Evolutionary conservation across 2,888 invertebrate species (phyloP).

Genomic region (Chalcosyrphus nemorum): DNA sequence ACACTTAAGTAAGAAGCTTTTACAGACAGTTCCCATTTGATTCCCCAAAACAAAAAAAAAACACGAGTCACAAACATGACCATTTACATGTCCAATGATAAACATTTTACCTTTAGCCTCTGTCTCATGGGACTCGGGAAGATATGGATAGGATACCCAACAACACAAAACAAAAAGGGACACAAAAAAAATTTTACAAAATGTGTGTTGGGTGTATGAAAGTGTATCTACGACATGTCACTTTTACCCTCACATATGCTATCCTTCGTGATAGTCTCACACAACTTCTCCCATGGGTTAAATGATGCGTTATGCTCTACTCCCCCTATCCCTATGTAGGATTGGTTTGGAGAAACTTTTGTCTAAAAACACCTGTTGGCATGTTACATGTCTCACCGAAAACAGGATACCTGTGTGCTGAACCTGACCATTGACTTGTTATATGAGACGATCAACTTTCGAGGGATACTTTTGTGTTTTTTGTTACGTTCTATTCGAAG

Average conservation of each 20-base stretch:
- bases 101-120: slow-evolving; percentile 16
- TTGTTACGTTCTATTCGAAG: neutral
- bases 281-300: slow-evolving; percentile 46
- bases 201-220: too few relatives aligned
- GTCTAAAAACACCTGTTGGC: slow-evolving; percentile 57
- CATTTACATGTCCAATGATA: slow-evolving; percentile 32
- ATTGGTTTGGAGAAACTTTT: slow-evolving; percentile 10
- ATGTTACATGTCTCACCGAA: slow-evolving; percentile 9
- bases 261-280: slow-evolving; percentile 1
- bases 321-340: neutral
- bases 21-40: neutral
- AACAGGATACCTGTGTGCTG: slow-evolving; percentile 8
- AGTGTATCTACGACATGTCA: slow-evolving; percentile 10
- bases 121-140: neutral
- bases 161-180: slow-evolving; percentile 8
- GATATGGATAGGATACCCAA: neutral
- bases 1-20: neutral
- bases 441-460: slow-evolving; percentile 24
- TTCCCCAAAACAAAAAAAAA: too few relatives aligned
- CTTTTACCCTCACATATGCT: slow-evolving; percentile 13
- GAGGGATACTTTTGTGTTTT: slow-evolving; percentile 4
- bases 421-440: slow-evolving; percentile 60
- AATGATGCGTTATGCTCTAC: slow-evolving; percentile 56
- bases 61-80: slow-evolving; percentile 14
- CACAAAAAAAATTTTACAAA: slow-evolving; percentile 16